Base-by-base conservation (phyloP, 2,888 invertebrate genomes). In the Drosophila macrospina region DNA sequence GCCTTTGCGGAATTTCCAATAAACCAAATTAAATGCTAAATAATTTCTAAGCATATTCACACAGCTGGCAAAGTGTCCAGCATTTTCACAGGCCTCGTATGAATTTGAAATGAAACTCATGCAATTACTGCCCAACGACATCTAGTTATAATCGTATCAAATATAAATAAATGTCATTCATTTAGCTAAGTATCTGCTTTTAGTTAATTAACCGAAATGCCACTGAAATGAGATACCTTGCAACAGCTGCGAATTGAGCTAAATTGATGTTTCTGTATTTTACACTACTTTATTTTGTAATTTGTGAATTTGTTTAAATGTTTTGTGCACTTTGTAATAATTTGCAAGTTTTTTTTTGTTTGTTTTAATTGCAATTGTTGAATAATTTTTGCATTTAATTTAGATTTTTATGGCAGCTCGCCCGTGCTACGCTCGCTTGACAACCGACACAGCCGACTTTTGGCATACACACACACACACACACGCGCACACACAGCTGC, bases 71-170 rank as follows among this genome's bases (percentile, higher is more conserved):
- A 6, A 15, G 4, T 3, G 10, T 13, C n/a, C 2, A 15, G n/a
- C n/a, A 6, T 15, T 34, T 73, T 73, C 73, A 20, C 73, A 73
- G 13, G 1, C 15, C 8, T 41, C 13, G 39, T 42, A 57, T 52
- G 6, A 52, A 54, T 54, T 42, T 30, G 26, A 28, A 52, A 36
- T 36, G 20, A 30, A 16, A 42, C 13, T 36, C 20, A 11, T 24
- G 5, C 36, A 59, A 41, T 50, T 48, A 48, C 36, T 41, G 37
- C n/a, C 44, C 13, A 54, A 32, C 28, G 20, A 20, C 15, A 1
- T n/a, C 5, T 11, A 6, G 11, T 47, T 47, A 26, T 61, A 44
- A 44, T 20, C 20, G 20, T 20, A 20, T 20, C 20, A 20, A 20
- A n/a, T n/a, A n/a, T n/a, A n/a, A 20, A 20, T 20, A 20, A 20